phyloP scores from a whole-genome alignment of 92 coral and sea anemone genomes.

The Parazoanthus darwini region DNA sequence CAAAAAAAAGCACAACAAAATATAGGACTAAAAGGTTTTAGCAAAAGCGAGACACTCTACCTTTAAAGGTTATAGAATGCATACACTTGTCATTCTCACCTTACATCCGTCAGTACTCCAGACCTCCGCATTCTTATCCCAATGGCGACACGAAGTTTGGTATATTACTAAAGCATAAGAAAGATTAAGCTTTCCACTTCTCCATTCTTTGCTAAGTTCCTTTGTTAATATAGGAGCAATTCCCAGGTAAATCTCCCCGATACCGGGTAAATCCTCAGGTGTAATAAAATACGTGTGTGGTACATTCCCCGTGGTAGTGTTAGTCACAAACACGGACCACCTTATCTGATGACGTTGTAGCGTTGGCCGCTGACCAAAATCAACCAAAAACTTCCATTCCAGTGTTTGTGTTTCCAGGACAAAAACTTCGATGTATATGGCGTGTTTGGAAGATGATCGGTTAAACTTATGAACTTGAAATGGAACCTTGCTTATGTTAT shows the following conservation, averaged over 20 bases:
- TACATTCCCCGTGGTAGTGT: constrained; percentile 21
- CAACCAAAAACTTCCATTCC: constrained; percentile 62
- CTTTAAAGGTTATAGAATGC: not conserved
- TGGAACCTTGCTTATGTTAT: constrained; percentile 28
- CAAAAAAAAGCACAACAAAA: no score
- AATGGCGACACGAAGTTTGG: constrained; percentile 73
- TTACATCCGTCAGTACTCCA: constrained; percentile 71
- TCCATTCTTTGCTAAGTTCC: constrained; percentile 28
- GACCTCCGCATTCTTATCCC: constrained; percentile 55
- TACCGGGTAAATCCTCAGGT: constrained; percentile 10
- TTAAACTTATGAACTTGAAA: constrained; percentile 48
- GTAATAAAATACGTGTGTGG: constrained; percentile 25
- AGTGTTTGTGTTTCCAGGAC: constrained; percentile 36
- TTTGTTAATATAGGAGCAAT: constrained; percentile 34
- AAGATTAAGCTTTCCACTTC: constrained; percentile 35
- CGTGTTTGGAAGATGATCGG: constrained; percentile 52
- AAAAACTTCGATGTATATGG: constrained; percentile 55
- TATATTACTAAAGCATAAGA: constrained; percentile 75
- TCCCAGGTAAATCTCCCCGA: constrained; percentile 44
- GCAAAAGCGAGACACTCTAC: no score
- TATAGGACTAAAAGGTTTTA: no score
- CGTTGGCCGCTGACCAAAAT: constrained; percentile 46
- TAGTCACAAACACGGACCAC: constrained; percentile 54
- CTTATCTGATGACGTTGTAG: constrained; percentile 30
- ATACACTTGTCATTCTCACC: constrained; percentile 46